Conservation (phyloP, 2,113 vertebrate species). For the Laticauda laticaudata region DNA sequence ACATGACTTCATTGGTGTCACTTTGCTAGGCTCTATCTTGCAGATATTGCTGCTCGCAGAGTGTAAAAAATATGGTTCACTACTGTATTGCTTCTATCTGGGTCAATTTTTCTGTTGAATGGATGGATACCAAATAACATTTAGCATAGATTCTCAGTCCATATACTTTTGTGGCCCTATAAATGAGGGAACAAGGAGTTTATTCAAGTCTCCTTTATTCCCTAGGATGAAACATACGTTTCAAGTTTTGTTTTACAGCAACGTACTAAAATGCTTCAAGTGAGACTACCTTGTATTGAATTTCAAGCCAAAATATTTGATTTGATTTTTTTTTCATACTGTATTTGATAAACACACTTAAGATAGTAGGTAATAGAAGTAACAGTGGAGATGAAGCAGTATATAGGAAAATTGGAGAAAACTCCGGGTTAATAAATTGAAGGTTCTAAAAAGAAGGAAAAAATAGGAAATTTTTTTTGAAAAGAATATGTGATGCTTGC, state of each 20-base stretch:
- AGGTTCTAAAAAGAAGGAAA: background rate
- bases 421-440: background rate
- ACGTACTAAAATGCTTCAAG: background rate
- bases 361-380: background rate
- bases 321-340: background rate
- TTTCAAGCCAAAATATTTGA: background rate
- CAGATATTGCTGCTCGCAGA: background rate
- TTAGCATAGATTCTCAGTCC: background rate
- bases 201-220: background rate
- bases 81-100: background rate
- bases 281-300: background rate
- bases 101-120: background rate
- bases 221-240: background rate
- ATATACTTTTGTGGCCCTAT: background rate
- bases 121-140: background rate
- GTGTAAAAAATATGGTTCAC: background rate
- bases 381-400: background rate
- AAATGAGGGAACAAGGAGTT: background rate
- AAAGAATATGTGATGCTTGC: background rate
- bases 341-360: background rate
- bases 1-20: background rate
- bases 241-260: background rate
- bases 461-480: background rate
- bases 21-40: background rate
- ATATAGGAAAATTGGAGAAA: background rate